Evolutionary conservation across 2,797 vertebrate species (phyloP).

Genomic region (Tapera naevia): DNA sequence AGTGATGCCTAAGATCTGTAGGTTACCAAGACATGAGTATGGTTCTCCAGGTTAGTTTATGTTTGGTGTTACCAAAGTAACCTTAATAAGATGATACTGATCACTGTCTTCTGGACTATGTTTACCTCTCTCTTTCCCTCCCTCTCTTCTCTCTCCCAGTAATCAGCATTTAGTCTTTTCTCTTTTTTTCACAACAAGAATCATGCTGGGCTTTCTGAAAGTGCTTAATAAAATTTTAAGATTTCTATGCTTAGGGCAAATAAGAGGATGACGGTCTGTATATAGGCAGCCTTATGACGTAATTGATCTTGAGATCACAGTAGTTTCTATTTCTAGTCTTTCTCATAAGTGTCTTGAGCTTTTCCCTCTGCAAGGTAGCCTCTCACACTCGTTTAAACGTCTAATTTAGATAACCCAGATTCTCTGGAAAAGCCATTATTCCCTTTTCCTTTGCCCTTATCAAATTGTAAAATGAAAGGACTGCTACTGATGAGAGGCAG

Average conservation of each 20-base stretch:
- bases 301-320: not conserved
- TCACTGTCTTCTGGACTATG: not conserved
- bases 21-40: slow-evolving; percentile 84
- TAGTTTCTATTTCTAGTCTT: not conserved
- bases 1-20: slow-evolving; percentile 88
- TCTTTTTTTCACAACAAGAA: not conserved
- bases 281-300: not conserved
- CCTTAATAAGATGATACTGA: not conserved
- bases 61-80: not conserved
- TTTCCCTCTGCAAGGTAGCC: not conserved
- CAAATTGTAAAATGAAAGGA: not conserved
- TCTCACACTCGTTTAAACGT: not conserved
- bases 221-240: not conserved
- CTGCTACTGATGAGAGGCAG: not conserved
- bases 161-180: not conserved
- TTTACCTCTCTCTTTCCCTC: not conserved
- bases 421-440: not conserved
- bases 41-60: slow-evolving; percentile 82
- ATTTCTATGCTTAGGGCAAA: not conserved
- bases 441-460: not conserved
- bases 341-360: not conserved
- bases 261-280: not conserved
- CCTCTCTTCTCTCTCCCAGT: not conserved
- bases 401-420: not conserved
- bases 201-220: not conserved